Base-by-base conservation (phyloP, 2,113 vertebrate genomes). In the Aegithalos caudatus region DNA sequence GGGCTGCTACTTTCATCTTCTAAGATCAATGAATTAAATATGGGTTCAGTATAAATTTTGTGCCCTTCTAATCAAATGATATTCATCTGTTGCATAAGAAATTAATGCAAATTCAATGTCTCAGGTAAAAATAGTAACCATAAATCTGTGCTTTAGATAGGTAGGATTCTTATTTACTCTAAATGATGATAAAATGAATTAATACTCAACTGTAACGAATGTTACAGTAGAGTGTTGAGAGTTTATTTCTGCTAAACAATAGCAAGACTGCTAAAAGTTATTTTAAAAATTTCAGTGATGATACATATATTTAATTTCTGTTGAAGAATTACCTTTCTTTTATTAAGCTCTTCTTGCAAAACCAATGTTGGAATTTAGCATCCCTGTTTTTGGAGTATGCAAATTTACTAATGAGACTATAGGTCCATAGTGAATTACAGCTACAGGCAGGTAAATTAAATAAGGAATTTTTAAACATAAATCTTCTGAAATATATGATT, bases 1-100 rank as follows among this genome's bases (percentile, higher is more conserved):
- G 47, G 10, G 18, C 83, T 61, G 6, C 58, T 88, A 70, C 37
- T 81, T 94, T 91, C 31, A 33, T 83, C 33, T 14, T 88, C 33
- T 50, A 21, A 69, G 67, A 73, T 80, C 23, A 86, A 54, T 83
- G 17, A 92, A 94, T 86, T 95, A 93, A 88, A 91, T 81, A 90
- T 29, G 45, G 18, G 20, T 81, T 93, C 23, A 40, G 45, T 62
- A 82, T 80, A 94, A 88, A 58, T 93, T 80, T 45, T 90, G 2
- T 90, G 53, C 74, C 48, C 80, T 76, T 14, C 33, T 76, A 45
- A 56, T 56, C 11, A 2, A 79, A 86, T 57, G 13, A 37, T 72
- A 28, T 51, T 81, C 6, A 33, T 89, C 56, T 84, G 17, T 87
- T 92, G 23, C 37, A 45, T 88, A 27, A 91, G 48, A 93, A 91